These are phyloP conservation scores for Archivesica marissinica DNA, from an alignment of 1,140 invertebrate genomes.

Conservation along the genomic window DNA sequence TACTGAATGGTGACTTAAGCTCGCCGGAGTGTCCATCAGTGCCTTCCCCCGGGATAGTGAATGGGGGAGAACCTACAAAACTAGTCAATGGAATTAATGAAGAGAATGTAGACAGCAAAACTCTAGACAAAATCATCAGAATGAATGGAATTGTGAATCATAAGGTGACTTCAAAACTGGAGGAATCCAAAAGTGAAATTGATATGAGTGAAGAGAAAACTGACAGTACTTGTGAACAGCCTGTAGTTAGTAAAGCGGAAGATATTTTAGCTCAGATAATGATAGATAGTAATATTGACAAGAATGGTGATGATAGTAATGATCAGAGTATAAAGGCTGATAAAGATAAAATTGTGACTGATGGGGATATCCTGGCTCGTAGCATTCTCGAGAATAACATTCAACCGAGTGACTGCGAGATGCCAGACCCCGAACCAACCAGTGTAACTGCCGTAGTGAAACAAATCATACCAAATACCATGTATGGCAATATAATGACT, in stretches of 20 bases:
- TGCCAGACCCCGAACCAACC: constrained; percentile 57
- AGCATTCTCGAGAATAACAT: constrained; percentile 53
- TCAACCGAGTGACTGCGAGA: constrained; percentile 49
- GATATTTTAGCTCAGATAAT: constrained; percentile 54
- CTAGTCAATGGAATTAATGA: constrained; percentile 61
- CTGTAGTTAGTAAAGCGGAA: background rate
- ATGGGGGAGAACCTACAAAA: constrained; percentile 44
- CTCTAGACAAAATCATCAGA: constrained; percentile 48
- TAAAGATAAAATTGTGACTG: constrained; percentile 10
- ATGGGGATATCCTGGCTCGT: constrained; percentile 45
- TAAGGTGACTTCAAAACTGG: constrained; percentile 18
- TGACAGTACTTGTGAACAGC: background rate
- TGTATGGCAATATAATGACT: constrained; percentile 59
- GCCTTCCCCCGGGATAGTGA: constrained; percentile 40
- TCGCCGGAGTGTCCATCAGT: constrained; percentile 48
- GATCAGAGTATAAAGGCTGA: constrained; percentile 15
- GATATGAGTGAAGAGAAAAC: constrained; percentile 21
- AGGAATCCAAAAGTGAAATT: constrained; percentile 24
- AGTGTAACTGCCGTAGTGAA: constrained; percentile 54
- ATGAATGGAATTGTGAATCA: constrained; percentile 61
- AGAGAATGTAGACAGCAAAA: constrained; percentile 20
- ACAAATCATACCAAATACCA: constrained; percentile 58
- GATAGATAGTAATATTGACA: constrained; percentile 48
- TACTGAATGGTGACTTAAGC: constrained; percentile 50
- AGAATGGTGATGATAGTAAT: constrained; percentile 32